These are phyloP conservation scores for Agrotis segetum DNA, from an alignment of 2,888 invertebrate species.

Conservation along the genomic window DNA sequence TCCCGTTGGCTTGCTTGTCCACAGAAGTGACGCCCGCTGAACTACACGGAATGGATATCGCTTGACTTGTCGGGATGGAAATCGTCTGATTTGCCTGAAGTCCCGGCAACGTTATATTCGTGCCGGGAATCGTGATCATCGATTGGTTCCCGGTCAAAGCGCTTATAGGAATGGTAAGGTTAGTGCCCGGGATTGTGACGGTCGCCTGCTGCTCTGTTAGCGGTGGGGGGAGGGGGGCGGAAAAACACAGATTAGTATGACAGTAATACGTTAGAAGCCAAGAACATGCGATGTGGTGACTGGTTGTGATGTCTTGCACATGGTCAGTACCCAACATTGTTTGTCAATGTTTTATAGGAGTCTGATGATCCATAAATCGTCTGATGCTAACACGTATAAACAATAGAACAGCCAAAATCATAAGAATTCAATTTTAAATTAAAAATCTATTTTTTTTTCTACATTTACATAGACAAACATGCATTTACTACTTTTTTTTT, in stretches of 20 bases:
- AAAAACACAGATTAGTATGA: slow-evolving; percentile 88
- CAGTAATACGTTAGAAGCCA: slow-evolving; percentile 78
- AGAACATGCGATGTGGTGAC: slow-evolving; percentile 73
- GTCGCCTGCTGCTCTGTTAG: slow-evolving; percentile 90
- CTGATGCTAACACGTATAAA: slow-evolving; percentile 15
- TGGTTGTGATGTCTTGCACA: slow-evolving; percentile 50
- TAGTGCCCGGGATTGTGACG: slow-evolving; percentile 92
- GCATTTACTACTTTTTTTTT: slow-evolving; percentile 30
- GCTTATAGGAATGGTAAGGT: slow-evolving; percentile 91
- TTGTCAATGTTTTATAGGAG: slow-evolving; percentile 46
- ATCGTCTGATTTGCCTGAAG: slow-evolving; percentile 65
- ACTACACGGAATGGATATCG: slow-evolving; percentile 77
- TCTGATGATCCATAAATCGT: slow-evolving; percentile 6
- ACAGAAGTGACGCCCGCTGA: slow-evolving; percentile 71
- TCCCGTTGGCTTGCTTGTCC: slow-evolving; percentile 81
- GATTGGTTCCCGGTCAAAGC: slow-evolving; percentile 87
- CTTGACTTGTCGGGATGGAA: slow-evolving; percentile 65
- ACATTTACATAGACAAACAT: slow-evolving; percentile 34
- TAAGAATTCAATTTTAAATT: slow-evolving; percentile 24
- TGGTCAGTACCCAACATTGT: slow-evolving; percentile 46
- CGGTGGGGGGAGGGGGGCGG: slow-evolving; percentile 74
- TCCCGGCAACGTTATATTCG: slow-evolving; percentile 84
- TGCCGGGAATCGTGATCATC: slow-evolving; percentile 90
- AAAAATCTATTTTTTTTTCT: slow-evolving; percentile 25
- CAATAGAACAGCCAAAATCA: slow-evolving; percentile 50